Percentiles rank a stretch among this genome's conserved stretches.
These are phyloP conservation scores for Zoanthus solanderi DNA, from an alignment of 92 coral and sea anemone species.

Conservation along the genomic window DNA sequence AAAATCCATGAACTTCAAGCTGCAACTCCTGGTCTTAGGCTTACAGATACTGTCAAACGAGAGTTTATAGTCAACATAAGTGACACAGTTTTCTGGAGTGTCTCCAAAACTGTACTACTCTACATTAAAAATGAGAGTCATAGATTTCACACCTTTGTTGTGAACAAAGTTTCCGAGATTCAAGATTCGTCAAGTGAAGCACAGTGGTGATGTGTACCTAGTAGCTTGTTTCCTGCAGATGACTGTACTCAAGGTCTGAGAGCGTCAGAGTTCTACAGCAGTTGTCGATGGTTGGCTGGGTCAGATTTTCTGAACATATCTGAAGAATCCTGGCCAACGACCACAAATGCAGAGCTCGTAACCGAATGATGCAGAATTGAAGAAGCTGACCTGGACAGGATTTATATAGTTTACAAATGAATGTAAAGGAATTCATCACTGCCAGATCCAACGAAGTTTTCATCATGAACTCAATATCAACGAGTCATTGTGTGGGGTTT, in stretches of 20 bases:
- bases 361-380: no score
- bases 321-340: not conserved
- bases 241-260: conserved; percentile 69
- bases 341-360: not conserved
- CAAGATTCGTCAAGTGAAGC: conserved; percentile 59
- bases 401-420: not conserved
- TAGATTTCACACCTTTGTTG: conserved; percentile 75
- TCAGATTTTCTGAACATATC: not conserved
- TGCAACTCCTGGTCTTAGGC: conserved; percentile 63
- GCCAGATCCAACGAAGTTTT: not conserved
- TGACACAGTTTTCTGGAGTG: conserved; percentile 69
- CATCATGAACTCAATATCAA: not conserved
- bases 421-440: not conserved
- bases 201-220: conserved; percentile 65
- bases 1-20: conserved; percentile 74
- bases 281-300: conserved; percentile 62
- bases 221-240: conserved; percentile 62
- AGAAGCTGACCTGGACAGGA: not conserved
- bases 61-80: conserved; percentile 41
- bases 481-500: no score
- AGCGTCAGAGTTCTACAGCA: conserved; percentile 42
- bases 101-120: conserved; percentile 65
- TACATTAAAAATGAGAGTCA: conserved; percentile 72
- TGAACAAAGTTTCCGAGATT: conserved; percentile 71
- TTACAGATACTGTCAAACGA: conserved; percentile 55